Percentiles rank a stretch among this genome's conserved stretches.
Conservation (phyloP, 2,113 vertebrate genomes). For the Serinus canaria region DNA sequence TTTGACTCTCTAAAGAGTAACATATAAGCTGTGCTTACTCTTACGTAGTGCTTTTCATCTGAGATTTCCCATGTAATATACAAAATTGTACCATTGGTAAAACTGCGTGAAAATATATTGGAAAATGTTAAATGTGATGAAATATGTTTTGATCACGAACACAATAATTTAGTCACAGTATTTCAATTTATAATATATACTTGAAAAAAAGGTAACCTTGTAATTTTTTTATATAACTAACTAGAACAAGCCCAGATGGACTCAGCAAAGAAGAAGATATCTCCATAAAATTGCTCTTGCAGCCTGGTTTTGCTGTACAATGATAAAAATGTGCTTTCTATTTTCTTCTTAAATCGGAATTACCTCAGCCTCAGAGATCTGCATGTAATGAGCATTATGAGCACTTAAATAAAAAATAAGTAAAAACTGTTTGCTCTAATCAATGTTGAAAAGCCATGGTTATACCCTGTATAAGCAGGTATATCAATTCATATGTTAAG, state of each 20-base stretch:
- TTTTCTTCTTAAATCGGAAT: background rate
- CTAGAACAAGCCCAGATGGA: fast-evolving
- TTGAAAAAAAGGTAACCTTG: background rate
- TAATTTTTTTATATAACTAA: background rate
- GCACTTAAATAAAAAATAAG: background rate
- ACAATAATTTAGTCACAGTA: background rate
- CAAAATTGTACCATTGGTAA: background rate
- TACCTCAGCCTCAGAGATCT: background rate
- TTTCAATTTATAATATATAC: background rate
- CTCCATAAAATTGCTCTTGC: background rate
- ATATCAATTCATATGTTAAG: background rate
- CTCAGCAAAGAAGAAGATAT: background rate
- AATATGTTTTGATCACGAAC: background rate
- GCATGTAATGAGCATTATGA: background rate
- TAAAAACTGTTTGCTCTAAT: background rate
- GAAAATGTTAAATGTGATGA: background rate
- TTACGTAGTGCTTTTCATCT: background rate
- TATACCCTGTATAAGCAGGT: background rate
- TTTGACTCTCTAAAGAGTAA: background rate
- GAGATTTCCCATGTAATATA: background rate
- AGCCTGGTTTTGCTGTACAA: background rate
- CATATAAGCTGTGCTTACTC: background rate
- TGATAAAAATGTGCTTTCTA: background rate
- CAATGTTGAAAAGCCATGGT: background rate
- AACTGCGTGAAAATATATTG: background rate